phyloP scores from a whole-genome alignment of 2,113 vertebrate genomes.

The Picathartes gymnocephalus region DNA sequence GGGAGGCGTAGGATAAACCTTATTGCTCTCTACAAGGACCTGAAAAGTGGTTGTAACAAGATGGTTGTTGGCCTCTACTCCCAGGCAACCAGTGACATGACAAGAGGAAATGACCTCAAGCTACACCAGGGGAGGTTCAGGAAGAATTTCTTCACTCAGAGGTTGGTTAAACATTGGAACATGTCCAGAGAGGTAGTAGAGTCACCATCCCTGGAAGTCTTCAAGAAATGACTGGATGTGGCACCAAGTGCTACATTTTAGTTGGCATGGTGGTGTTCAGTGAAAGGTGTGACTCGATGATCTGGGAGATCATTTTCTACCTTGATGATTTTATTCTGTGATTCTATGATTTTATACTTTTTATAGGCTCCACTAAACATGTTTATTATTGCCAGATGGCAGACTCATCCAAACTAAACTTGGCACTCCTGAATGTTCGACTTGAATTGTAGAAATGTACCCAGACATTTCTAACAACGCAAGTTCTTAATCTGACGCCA shows the following conservation, averaged over 20 bases:
- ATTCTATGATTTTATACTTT: background rate
- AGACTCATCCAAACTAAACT: background rate
- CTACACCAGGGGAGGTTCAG: background rate
- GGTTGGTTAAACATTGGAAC: background rate
- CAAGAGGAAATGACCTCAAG: background rate
- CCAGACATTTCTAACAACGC: background rate
- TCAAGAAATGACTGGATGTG: background rate
- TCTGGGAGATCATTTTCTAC: background rate
- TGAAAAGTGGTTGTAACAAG: background rate
- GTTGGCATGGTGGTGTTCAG: background rate
- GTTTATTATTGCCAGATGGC: background rate
- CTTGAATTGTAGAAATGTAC: background rate
- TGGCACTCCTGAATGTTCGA: background rate
- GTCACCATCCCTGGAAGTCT: background rate
- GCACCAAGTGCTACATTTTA: background rate
- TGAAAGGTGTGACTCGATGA: background rate
- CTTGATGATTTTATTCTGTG: background rate
- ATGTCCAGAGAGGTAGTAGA: too few relatives aligned
- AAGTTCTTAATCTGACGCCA: background rate
- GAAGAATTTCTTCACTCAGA: background rate
- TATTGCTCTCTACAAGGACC: background rate
- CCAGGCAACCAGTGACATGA: background rate
- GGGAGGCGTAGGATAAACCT: background rate
- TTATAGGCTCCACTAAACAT: background rate
- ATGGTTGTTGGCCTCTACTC: background rate